Evolutionary conservation across 1,140 invertebrate genomes (phyloP).

Genomic region (Colletes latitarsis): DNA sequence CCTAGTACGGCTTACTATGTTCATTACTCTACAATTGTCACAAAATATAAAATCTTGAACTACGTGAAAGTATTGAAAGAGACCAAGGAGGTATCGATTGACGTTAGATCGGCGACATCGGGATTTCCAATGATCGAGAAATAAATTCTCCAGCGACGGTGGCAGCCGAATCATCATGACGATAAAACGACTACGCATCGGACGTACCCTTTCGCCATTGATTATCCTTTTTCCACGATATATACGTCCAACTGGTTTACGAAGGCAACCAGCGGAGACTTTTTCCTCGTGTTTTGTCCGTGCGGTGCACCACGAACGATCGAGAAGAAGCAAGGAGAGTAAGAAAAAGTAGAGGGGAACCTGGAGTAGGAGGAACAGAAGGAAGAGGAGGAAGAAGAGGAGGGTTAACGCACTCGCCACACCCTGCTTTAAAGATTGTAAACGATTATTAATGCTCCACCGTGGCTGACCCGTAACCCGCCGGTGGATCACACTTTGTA

Average conservation of each 20-base stretch:
- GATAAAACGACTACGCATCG: constrained; percentile 25
- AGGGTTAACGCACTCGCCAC: constrained; percentile 68
- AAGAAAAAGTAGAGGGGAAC: constrained; percentile 41
- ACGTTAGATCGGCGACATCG: neutral
- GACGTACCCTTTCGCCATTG: constrained; percentile 31
- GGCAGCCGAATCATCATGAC: constrained; percentile 6
- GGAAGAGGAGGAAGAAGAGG: constrained; percentile 47
- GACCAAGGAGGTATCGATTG: neutral
- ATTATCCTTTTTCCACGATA: constrained; percentile 40
- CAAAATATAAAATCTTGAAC: no score
- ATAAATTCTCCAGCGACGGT: neutral
- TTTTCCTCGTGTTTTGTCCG: constrained; percentile 47
- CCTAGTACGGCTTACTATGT: no score
- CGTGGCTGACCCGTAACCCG: constrained; percentile 72
- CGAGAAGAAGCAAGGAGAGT: constrained; percentile 24
- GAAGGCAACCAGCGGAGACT: constrained; percentile 18
- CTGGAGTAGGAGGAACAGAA: constrained; percentile 26
- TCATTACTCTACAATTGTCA: no score
- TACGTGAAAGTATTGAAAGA: no score
- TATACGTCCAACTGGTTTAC: constrained; percentile 53
- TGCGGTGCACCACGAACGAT: constrained; percentile 24
- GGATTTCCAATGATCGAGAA: constrained; percentile 13
- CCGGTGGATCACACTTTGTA: constrained; percentile 38
- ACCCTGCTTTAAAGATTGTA: constrained; percentile 74
- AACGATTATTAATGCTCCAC: constrained; percentile 77